phyloP scores from a whole-genome alignment of 2,113 vertebrate genomes.

The Lepus europaeus region DNA sequence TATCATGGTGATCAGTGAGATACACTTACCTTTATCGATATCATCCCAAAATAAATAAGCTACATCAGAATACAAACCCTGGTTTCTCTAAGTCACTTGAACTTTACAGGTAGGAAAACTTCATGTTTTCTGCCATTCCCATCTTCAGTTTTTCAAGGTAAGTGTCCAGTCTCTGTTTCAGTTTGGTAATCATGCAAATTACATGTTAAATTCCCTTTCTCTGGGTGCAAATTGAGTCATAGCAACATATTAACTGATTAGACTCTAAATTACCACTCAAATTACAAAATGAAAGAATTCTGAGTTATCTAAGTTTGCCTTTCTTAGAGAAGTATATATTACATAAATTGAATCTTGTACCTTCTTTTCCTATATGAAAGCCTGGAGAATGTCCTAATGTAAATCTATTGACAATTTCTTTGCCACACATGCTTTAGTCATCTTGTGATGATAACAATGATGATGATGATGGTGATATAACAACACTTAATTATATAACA shows the following conservation, averaged over 20 bases:
- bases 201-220: neutral
- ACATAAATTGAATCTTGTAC: neutral
- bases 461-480: neutral
- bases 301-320: neutral
- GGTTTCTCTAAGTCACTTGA: neutral
- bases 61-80: neutral
- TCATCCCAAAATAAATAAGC: neutral
- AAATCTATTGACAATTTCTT: neutral
- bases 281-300: conserved; percentile 37
- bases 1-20: neutral
- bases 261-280: conserved; percentile 7
- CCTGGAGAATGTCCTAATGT: neutral
- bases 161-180: neutral
- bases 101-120: neutral
- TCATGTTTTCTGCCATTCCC: neutral
- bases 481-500: neutral
- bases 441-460: neutral
- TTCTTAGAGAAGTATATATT: neutral
- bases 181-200: neutral
- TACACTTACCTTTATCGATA: neutral
- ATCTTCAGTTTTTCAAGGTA: neutral
- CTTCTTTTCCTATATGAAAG: conserved; percentile 23
- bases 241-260: neutral
- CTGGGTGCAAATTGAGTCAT: neutral
- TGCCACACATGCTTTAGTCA: neutral